These are phyloP conservation scores for Apomyelois bistriatella DNA, from an alignment of 2,888 invertebrate genomes.

Conservation along the genomic window DNA sequence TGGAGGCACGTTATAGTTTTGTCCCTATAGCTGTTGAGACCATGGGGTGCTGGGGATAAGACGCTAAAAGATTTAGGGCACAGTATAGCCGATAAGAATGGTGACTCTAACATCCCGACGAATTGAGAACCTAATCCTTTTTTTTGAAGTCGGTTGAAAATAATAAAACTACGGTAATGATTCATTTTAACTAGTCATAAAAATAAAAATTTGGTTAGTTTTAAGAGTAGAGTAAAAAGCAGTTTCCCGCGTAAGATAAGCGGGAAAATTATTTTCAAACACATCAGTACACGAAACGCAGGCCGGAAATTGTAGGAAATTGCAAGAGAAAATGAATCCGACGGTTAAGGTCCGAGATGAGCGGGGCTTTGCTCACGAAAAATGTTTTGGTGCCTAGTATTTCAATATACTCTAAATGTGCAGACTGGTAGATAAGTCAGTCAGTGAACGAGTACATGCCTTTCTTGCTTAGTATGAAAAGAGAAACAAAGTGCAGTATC, in stretches of 20 bases:
- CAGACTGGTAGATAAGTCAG: not conserved
- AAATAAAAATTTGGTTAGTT: not conserved
- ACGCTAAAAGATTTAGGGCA: no score
- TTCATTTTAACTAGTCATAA: not conserved
- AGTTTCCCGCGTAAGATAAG: slow-evolving; percentile 35
- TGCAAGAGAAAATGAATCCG: slow-evolving; percentile 78
- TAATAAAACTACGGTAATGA: not conserved
- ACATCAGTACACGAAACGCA: slow-evolving; percentile 65
- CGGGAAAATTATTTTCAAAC: slow-evolving; percentile 67
- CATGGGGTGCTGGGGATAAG: no score
- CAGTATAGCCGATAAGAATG: no score
- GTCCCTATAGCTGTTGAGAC: no score
- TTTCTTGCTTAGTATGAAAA: no score
- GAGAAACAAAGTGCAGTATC: no score
- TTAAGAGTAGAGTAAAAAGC: not conserved
- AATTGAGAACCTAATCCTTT: no score
- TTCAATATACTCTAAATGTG: not conserved
- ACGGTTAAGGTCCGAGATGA: slow-evolving; percentile 56
- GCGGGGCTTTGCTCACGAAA: slow-evolving; percentile 29
- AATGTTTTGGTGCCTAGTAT: slow-evolving; percentile 24
- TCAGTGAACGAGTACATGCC: not conserved
- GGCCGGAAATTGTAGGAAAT: slow-evolving; percentile 80
- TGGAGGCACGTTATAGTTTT: no score
- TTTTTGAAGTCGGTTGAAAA: not conserved
- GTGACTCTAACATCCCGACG: no score